Conservation (phyloP, 1,140 invertebrate genomes). For the Dendroctonus valens region DNA sequence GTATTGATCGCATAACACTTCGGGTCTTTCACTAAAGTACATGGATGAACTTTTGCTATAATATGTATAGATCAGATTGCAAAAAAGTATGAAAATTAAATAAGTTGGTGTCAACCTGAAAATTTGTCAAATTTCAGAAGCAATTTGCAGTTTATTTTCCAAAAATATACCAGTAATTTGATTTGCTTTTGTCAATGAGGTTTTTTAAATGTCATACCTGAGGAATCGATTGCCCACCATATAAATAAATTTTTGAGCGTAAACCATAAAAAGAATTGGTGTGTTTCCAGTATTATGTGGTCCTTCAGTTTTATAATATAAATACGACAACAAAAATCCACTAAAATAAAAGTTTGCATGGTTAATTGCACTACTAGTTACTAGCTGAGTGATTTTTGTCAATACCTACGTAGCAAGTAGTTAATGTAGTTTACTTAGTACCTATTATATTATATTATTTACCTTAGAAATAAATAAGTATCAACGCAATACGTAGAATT, state of each 20-base stretch:
- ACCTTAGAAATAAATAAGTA: slow-evolving; percentile 53
- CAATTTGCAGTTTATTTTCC: no score
- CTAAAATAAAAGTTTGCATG: slow-evolving; percentile 41
- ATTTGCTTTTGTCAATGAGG: no score
- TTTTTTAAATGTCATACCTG: slow-evolving; percentile 46
- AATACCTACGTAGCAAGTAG: no score
- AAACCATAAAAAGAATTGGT: slow-evolving; percentile 39
- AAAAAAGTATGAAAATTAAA: slow-evolving; percentile 54
- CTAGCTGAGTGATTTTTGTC: no score
- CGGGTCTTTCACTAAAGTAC: slow-evolving; percentile 52
- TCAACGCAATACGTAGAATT: slow-evolving; percentile 54
- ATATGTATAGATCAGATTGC: slow-evolving; percentile 54
- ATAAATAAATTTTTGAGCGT: slow-evolving; percentile 44
- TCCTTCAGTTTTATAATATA: slow-evolving; percentile 46
- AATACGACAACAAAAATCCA: slow-evolving; percentile 52
- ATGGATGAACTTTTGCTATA: slow-evolving; percentile 54
- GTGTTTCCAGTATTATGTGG: slow-evolving; percentile 18
- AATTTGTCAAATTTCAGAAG: no score
- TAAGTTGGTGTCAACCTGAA: slow-evolving; percentile 57
- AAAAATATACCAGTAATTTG: slow-evolving; percentile 4
- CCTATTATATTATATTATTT: no score
- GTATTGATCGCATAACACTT: slow-evolving; percentile 56
- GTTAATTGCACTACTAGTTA: no score
- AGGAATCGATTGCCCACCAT: slow-evolving; percentile 50
- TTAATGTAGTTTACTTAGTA: no score